These are phyloP conservation scores for Neopelma chrysocephalum DNA, from an alignment of 2,797 vertebrate species.

Conservation along the genomic window DNA sequence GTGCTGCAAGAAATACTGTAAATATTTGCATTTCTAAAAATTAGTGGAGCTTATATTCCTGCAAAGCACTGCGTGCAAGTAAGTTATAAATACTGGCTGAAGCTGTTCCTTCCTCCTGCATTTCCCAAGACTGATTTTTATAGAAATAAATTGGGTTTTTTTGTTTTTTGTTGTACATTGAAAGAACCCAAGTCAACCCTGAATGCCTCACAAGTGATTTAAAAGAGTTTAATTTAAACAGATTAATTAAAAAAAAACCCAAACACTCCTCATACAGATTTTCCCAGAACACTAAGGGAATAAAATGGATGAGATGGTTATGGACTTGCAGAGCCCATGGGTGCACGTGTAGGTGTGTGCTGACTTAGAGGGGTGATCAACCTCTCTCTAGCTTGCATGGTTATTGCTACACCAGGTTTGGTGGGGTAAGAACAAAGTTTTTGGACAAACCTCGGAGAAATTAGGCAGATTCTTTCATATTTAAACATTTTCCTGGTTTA, in stretches of 20 bases:
- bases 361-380: background rate
- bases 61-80: background rate
- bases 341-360: no score
- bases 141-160: background rate
- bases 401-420: background rate
- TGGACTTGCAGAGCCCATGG: background rate
- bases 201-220: background rate
- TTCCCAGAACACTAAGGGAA: background rate
- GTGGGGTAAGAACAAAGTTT: background rate
- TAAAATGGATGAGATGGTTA: background rate
- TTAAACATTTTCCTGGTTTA: background rate
- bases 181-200: background rate
- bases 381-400: background rate
- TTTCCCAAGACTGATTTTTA: background rate
- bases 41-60: background rate
- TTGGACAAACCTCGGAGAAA: background rate
- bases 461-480: background rate
- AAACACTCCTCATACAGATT: background rate
- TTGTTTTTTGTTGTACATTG: background rate
- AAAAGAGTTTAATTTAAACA: background rate
- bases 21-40: conserved; percentile 51
- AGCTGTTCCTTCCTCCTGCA: background rate
- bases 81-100: background rate
- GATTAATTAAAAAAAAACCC: no score
- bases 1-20: conserved; percentile 36